Evolutionary conservation across 1,140 invertebrate genomes (phyloP).

Genomic region (Temnothorax longispinosus): DNA sequence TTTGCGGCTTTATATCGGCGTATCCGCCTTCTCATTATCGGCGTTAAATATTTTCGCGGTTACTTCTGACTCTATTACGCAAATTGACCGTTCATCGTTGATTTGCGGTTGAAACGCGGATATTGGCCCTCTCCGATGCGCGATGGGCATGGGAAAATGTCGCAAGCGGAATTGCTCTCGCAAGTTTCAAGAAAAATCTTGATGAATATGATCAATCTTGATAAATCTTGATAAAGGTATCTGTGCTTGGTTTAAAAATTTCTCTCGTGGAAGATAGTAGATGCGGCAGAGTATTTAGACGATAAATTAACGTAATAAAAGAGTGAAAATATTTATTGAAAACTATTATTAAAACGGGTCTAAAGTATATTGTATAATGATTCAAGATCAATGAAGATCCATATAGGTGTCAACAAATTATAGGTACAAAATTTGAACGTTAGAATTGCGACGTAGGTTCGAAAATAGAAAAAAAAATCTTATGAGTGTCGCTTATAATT

Average conservation of each 20-base stretch:
- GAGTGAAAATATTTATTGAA: background rate
- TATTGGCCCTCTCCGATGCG: background rate
- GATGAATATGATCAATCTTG: background rate
- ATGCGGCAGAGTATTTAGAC: background rate
- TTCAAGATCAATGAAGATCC: background rate
- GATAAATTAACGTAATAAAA: background rate
- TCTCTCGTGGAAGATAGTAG: background rate
- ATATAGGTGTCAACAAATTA: slow-evolving; percentile 2
- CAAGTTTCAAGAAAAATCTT: background rate
- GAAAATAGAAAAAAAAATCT: background rate
- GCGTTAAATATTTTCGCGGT: slow-evolving; percentile 16
- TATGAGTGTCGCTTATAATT: background rate
- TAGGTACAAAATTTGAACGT: slow-evolving; percentile 11
- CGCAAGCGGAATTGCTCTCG: background rate
- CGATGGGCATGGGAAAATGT: background rate
- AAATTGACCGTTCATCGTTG: slow-evolving; percentile 11
- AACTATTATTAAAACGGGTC: background rate
- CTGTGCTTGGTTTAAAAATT: background rate
- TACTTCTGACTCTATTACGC: background rate
- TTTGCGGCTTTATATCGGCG: background rate
- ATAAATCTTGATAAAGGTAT: background rate
- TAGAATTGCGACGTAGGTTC: background rate
- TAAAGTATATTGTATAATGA: background rate
- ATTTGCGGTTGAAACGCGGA: slow-evolving; percentile 22
- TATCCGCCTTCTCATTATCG: background rate